Conservation (phyloP, 2,797 vertebrate species). For the Gouania willdenowi region DNA sequence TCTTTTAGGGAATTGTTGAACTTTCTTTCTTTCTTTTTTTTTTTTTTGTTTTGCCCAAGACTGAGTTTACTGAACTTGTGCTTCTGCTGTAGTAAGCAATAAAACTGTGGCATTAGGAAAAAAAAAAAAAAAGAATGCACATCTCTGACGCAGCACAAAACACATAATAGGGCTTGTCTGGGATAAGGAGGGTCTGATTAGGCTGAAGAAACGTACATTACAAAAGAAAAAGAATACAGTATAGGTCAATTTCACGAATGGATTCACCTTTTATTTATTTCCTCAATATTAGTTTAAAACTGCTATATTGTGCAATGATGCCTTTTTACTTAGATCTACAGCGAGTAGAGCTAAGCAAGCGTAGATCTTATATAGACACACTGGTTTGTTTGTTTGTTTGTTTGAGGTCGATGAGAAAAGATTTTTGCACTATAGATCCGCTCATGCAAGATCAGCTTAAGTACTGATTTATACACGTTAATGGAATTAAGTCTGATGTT, state of each 20-base stretch:
- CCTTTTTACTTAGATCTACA: constrained; percentile 32
- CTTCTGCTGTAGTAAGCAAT: constrained; percentile 18
- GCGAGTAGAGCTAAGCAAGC: constrained; percentile 1
- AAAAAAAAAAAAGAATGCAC: constrained; percentile 18
- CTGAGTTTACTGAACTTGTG: constrained; percentile 7
- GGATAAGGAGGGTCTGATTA: constrained; percentile 11
- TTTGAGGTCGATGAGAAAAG: background rate
- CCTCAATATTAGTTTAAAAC: too few species aligned
- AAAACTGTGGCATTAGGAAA: background rate
- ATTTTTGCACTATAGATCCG: constrained; percentile 28
- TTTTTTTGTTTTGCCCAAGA: background rate
- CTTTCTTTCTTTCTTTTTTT: background rate
- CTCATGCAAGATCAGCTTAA: background rate
- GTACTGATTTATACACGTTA: too few species aligned
- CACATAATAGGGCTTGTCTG: constrained; percentile 10
- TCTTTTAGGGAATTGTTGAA: background rate
- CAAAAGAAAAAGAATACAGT: constrained; percentile 16
- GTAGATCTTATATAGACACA: constrained; percentile 21
- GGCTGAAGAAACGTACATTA: too few species aligned
- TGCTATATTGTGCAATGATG: constrained; percentile 58
- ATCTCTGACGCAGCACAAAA: constrained; percentile 18
- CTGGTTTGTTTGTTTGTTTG: too few species aligned
- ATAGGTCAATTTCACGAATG: constrained; percentile 25
- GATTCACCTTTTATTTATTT: too few species aligned
- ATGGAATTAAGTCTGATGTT: too few species aligned